Evolutionary conservation across 92 coral and sea anemone genomes (phyloP), one percentile per base, ranked within the genome.

Genomic region (Epizoanthus illoricatus): DNA sequence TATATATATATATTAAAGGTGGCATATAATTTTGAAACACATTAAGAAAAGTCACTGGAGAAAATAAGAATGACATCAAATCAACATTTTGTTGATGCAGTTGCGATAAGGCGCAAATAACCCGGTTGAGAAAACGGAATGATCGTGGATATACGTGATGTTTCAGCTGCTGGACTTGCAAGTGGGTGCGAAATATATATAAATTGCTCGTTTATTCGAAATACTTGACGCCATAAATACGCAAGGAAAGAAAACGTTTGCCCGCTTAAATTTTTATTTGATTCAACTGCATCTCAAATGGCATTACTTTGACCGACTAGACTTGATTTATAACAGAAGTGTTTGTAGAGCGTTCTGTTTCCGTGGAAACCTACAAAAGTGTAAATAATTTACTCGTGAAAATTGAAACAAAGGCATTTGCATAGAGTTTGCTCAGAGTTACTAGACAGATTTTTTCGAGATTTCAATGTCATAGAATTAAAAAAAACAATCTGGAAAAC

Each of bases 331-430:
- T 28, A 28, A 28, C 55, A 49, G 11, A 49, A 49, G 15, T 8
- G 56, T 49, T 49, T 0, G 56, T 8, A 2, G 56, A 49, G 54
- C 11, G 15, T 8, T 11, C 21, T 24, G 82, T 78, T 63, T 62
- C 82, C 82, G 0, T 19, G 66, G 65, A 40, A 63, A 78, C 82
- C 5, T 5, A 17, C 21, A 21, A 11, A 4, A 24, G 63, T 11
- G 82, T 78, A 62, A 78, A 63, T 66, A 63, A 78, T 78, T 78
- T 78, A 62, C 24, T 21, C 20, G 21, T 3, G 69, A 8, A 49
- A 12, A 52, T 52, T 52, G 12, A 52, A 52, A 52, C 56, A 52
- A 52, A 52, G 3, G 56, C 11, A 52, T 39, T 62, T 63, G 24
- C 42, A 63, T 43, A 43, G 23, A 12, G 33, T 16, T 68, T 68